A percentile compares a stretch with the other conserved stretches of the same genome.
These are phyloP conservation scores for Tadarida brasiliensis DNA, from an alignment of 2,797 vertebrate genomes.

Conservation along the genomic window DNA sequence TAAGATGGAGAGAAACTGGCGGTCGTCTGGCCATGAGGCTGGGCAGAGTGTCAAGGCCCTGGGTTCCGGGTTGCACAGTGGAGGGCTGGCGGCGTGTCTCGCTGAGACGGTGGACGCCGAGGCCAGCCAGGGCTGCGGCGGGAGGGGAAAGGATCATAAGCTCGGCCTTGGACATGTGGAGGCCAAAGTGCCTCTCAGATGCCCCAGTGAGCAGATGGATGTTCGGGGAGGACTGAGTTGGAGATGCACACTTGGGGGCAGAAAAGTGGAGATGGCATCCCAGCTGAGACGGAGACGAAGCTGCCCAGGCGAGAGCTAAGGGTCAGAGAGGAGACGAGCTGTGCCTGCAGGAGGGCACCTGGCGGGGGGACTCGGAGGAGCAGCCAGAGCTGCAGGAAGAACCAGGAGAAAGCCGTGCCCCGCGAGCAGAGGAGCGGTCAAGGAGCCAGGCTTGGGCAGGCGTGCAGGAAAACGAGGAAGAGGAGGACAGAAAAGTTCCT, in stretches of 20 bases:
- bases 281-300: not conserved
- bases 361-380: not conserved
- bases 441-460: not conserved
- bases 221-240: not conserved
- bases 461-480: too few relatives aligned
- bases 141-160: not conserved
- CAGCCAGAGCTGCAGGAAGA: not conserved
- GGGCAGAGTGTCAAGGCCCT: too few relatives aligned
- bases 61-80: not conserved
- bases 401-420: not conserved
- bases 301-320: too few relatives aligned
- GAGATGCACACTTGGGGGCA: not conserved
- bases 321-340: not conserved
- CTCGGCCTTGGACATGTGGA: not conserved
- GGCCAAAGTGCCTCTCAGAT: not conserved
- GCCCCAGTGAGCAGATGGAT: not conserved
- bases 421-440: not conserved
- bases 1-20: not conserved
- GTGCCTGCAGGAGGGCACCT: not conserved
- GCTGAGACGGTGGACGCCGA: not conserved
- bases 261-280: not conserved
- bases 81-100: not conserved
- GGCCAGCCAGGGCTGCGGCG: not conserved
- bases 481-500: not conserved
- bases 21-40: not conserved